These are phyloP conservation scores for Synanthedon myopaeformis DNA, from an alignment of 2,888 invertebrate genomes.

Conservation along the genomic window DNA sequence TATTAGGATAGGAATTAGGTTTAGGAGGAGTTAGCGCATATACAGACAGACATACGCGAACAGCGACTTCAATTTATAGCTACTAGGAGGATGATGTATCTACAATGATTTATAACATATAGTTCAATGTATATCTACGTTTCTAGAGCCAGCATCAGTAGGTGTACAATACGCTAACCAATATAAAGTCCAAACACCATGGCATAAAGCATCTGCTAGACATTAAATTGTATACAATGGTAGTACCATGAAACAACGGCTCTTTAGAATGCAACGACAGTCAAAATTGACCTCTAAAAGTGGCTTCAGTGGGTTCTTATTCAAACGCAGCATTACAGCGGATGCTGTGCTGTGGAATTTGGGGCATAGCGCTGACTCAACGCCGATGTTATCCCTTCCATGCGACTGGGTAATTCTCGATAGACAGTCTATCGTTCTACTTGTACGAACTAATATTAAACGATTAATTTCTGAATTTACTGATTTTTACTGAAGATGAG, in stretches of 20 bases:
- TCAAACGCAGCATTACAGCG: constrained; percentile 20
- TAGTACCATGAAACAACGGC: constrained; percentile 44
- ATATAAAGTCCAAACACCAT: constrained; percentile 22
- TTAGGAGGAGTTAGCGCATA: too few relatives aligned
- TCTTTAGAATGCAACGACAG: constrained; percentile 24
- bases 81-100: too few relatives aligned
- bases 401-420: constrained; percentile 37
- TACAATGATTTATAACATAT: too few relatives aligned
- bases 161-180: background rate
- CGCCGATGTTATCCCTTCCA: constrained; percentile 50
- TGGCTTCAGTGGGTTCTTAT: constrained; percentile 24
- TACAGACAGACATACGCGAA: too few relatives aligned
- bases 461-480: constrained; percentile 5
- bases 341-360: constrained; percentile 64
- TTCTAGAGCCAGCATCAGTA: too few relatives aligned
- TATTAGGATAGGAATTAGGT: too few relatives aligned
- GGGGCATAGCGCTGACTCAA: constrained; percentile 65
- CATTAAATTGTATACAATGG: constrained; percentile 24
- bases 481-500: too few relatives aligned
- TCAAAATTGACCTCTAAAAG: constrained; percentile 16
- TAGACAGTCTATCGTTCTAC: constrained; percentile 9
- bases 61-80: too few relatives aligned
- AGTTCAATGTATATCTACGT: too few relatives aligned
- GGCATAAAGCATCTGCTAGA: constrained; percentile 45
- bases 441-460: too few relatives aligned